Evolutionary conservation across 2,797 vertebrate species (phyloP).

Genomic region (Scolopax rusticola): DNA sequence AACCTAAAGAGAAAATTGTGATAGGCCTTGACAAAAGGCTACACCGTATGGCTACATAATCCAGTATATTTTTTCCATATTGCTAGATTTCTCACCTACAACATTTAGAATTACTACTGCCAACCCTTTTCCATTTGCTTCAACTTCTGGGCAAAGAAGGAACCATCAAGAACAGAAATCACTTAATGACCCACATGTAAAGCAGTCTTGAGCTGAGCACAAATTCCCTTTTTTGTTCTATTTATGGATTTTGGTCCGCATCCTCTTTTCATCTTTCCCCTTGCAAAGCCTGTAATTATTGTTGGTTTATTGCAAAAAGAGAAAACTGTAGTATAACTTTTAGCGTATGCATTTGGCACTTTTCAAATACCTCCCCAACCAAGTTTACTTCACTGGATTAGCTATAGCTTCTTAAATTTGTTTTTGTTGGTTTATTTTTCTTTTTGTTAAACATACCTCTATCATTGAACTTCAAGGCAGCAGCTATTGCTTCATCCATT

Average conservation of each 20-base stretch:
- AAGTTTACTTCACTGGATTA: not conserved
- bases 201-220: not conserved
- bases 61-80: not conserved
- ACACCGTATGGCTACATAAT: not conserved
- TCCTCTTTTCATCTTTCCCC: not conserved
- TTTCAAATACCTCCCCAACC: not conserved
- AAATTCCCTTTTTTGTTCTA: not conserved
- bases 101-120: not conserved
- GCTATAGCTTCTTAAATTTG: not conserved
- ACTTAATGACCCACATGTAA: not conserved
- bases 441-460: slow-evolving; percentile 77
- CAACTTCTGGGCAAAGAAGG: not conserved
- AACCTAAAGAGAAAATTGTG: not conserved
- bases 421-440: not conserved
- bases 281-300: not conserved
- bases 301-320: no score
- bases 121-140: not conserved
- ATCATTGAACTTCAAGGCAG: slow-evolving; percentile 82
- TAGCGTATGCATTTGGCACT: not conserved
- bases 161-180: not conserved
- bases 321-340: not conserved
- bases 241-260: not conserved
- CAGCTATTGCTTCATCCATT: slow-evolving; percentile 88
- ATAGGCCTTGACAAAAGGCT: not conserved
- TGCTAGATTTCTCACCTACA: not conserved